phyloP scores from a whole-genome alignment of 2,113 vertebrate species.

The Leucopsar rothschildi region DNA sequence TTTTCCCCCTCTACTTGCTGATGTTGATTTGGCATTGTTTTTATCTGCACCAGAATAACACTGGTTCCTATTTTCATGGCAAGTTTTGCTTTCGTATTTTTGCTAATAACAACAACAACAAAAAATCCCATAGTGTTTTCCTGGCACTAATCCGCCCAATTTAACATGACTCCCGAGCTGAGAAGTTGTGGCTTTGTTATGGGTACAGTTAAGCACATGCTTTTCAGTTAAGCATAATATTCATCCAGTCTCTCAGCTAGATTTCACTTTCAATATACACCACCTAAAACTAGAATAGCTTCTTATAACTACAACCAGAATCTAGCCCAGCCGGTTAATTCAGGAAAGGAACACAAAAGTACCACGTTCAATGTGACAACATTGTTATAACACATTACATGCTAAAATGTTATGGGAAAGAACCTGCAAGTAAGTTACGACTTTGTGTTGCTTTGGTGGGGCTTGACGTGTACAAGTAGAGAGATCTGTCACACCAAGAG shows the following conservation, averaged over 20 bases:
- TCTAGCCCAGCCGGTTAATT: not conserved
- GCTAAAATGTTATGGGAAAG: not conserved
- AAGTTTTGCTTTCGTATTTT: not conserved
- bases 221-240: not conserved
- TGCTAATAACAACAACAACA: not conserved
- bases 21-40: not conserved
- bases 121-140: not conserved
- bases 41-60: not conserved
- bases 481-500: rapidly evolving
- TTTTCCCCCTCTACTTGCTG: not conserved
- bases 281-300: not conserved
- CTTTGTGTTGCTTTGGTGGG: not conserved
- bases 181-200: not conserved
- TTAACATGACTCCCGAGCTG: not conserved
- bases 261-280: not conserved
- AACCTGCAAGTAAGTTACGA: not conserved
- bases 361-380: not conserved
- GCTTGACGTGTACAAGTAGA: not conserved
- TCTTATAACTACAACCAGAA: not conserved
- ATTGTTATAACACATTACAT: not conserved
- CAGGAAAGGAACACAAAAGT: not conserved
- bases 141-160: not conserved
- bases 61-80: not conserved
- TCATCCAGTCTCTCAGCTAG: not conserved
- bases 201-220: not conserved